phyloP scores from a whole-genome alignment of 2,888 invertebrate genomes.

The Graphium colonna region DNA sequence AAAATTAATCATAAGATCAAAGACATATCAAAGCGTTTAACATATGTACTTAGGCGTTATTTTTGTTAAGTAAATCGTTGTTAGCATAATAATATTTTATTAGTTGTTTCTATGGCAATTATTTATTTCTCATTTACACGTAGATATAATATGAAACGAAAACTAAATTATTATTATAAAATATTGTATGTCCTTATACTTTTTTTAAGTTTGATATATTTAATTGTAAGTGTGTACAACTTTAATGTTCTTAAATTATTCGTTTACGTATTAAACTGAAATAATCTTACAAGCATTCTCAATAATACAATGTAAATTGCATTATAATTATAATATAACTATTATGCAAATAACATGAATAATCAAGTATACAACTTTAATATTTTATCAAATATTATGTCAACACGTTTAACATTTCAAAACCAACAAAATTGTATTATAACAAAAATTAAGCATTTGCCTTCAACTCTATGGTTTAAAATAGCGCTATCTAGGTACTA shows the following conservation, averaged over 20 bases:
- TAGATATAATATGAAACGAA: no score
- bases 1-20: slow-evolving; percentile 14
- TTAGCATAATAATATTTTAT: slow-evolving; percentile 6
- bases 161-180: background rate
- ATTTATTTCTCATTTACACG: no score
- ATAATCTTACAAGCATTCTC: background rate
- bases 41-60: slow-evolving; percentile 9
- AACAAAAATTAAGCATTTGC: no score
- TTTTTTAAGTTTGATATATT: background rate
- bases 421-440: no score
- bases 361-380: background rate
- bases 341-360: background rate
- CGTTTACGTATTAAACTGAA: background rate
- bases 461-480: no score
- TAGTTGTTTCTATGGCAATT: background rate
- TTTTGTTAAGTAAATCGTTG: slow-evolving; percentile 17
- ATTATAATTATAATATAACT: background rate
- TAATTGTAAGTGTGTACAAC: background rate
- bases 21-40: slow-evolving; percentile 15
- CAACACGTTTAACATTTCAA: no score
- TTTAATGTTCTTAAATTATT: background rate
- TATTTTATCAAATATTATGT: background rate
- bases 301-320: no score
- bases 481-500: no score
- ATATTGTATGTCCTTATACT: background rate